phyloP scores from a whole-genome alignment of 2,888 invertebrate genomes.

The Nesidiocoris tenuis region DNA sequence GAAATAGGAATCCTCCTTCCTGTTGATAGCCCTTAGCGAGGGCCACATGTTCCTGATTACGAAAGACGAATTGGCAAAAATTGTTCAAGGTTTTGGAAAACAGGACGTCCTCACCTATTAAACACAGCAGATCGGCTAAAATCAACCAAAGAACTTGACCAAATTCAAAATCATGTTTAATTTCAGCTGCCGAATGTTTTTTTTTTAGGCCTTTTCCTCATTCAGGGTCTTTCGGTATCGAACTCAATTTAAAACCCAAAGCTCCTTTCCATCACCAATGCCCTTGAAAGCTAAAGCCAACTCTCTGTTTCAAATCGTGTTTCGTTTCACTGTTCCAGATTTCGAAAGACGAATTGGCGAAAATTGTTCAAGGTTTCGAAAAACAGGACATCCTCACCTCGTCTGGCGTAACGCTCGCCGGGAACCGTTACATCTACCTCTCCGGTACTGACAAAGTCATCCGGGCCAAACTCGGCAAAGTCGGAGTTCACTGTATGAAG shows the following conservation, averaged over 20 bases:
- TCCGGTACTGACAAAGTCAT: constrained; percentile 91
- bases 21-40: too few species aligned
- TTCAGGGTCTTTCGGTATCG: neutral
- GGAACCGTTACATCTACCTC: constrained; percentile 90
- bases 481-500: constrained; percentile 95
- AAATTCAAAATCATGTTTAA: too few species aligned
- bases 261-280: too few species aligned
- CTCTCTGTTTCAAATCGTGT: too few species aligned
- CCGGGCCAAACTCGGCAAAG: constrained; percentile 89
- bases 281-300: too few species aligned
- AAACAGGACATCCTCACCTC: constrained; percentile 86
- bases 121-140: too few species aligned
- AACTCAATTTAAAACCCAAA: too few species aligned
- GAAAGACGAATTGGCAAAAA: constrained; percentile 87
- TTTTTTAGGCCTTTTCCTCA: neutral
- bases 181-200: too few species aligned
- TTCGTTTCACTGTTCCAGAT: constrained; percentile 62
- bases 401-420: constrained; percentile 87
- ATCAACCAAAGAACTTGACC: too few species aligned
- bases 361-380: constrained; percentile 86
- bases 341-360: constrained; percentile 86
- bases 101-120: constrained; percentile 85
- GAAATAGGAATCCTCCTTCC: constrained; percentile 18
- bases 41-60: constrained; percentile 74
- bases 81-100: constrained; percentile 87